These are phyloP conservation scores for Pristionchus mayeri DNA, from an alignment of 2,888 invertebrate species.

Conservation along the genomic window DNA sequence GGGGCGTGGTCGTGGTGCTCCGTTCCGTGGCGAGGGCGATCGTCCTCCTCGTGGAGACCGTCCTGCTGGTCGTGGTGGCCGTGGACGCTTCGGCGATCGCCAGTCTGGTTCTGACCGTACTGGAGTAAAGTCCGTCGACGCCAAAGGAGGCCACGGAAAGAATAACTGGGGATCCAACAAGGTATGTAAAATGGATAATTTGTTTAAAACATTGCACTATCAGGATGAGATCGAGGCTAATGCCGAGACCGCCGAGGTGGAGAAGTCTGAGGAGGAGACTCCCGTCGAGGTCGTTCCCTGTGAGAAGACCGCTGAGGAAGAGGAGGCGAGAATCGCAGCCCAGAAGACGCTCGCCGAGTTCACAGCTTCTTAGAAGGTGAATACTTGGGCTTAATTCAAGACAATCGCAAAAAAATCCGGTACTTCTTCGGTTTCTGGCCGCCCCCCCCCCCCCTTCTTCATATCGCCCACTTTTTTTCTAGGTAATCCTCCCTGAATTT, in stretches of 20 bases:
- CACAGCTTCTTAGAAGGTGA: conserved; percentile 40
- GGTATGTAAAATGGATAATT: too few species aligned
- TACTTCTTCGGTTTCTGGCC: too few species aligned
- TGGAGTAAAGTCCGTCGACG: conserved; percentile 68
- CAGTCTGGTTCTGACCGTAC: conserved; percentile 71
- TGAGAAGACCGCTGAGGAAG: conserved; percentile 68
- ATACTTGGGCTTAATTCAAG: too few species aligned
- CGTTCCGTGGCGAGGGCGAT: conserved; percentile 57
- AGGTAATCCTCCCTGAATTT: too few species aligned
- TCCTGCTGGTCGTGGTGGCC: conserved; percentile 53
- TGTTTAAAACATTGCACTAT: too few species aligned
- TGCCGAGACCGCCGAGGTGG: conserved; percentile 45
- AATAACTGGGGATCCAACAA: conserved; percentile 74
- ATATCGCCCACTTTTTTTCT: too few species aligned
- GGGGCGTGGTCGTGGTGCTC: conserved; percentile 61
- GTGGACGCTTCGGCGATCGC: conserved; percentile 62
- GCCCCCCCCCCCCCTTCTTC: too few species aligned
- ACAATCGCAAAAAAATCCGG: too few species aligned
- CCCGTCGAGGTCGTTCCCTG: conserved; percentile 57
- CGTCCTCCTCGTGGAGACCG: conserved; percentile 53
- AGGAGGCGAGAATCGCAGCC: conserved; percentile 59
- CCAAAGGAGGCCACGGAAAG: conserved; percentile 77
- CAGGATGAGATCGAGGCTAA: conserved; percentile 50
- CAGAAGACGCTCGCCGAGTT: conserved; percentile 75
- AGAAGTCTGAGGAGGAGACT: conserved; percentile 56